A percentile compares a stretch with the other conserved stretches of the same genome.
Evolutionary conservation across 2,113 vertebrate species (phyloP).

Genomic region (Carassius auratus): DNA sequence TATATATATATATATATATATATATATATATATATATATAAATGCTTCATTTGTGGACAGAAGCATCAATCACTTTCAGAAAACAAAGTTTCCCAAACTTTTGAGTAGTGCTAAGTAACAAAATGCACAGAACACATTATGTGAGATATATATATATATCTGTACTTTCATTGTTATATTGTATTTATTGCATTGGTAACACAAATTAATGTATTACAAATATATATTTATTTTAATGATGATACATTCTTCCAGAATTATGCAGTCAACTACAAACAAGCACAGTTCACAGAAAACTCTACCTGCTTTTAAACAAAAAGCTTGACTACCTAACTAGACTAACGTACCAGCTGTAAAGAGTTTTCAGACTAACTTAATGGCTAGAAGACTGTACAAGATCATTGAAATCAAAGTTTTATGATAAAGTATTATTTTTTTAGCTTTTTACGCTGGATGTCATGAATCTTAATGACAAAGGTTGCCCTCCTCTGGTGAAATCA

Average conservation of each 20-base stretch:
- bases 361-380: neutral
- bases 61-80: too few species aligned
- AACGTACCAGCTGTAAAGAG: neutral
- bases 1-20: too few species aligned
- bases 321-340: neutral
- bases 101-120: too few species aligned
- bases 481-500: conserved; percentile 63
- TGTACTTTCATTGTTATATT: neutral
- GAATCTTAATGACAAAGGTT: neutral
- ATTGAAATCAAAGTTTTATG: neutral
- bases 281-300: neutral
- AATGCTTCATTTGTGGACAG: too few species aligned
- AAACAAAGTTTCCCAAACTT: too few species aligned
- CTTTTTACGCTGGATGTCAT: neutral
- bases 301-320: neutral
- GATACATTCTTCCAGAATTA: neutral
- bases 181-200: neutral
- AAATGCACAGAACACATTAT: too few species aligned
- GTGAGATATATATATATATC: too few species aligned
- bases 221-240: neutral
- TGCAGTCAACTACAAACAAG: neutral
- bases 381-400: neutral
- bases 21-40: too few species aligned
- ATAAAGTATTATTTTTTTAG: neutral
- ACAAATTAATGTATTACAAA: too few species aligned